phyloP scores from a whole-genome alignment of 2,888 invertebrate genomes.

The Cephus pygmeus region DNA sequence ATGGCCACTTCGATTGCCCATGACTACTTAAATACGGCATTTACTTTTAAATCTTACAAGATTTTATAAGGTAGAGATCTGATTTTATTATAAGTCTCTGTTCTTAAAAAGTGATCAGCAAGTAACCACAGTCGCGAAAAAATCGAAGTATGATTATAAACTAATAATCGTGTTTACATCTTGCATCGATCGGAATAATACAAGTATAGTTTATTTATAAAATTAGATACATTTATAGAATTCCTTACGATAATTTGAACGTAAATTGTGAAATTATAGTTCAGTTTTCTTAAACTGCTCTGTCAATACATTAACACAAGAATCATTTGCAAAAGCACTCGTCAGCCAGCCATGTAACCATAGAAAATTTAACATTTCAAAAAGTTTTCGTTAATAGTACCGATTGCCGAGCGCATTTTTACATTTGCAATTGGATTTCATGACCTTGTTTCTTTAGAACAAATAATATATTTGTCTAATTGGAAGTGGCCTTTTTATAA shows the following conservation, averaged over 20 bases:
- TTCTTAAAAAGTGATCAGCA: neutral
- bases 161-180: neutral
- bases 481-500: neutral
- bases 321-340: neutral
- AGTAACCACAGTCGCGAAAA: neutral
- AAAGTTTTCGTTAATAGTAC: neutral
- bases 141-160: neutral
- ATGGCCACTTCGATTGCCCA: too few relatives aligned
- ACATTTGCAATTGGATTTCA: neutral
- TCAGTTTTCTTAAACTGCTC: slow-evolving; percentile 14
- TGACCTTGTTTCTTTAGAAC: neutral
- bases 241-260: slow-evolving; percentile 20
- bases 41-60: too few relatives aligned
- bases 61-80: neutral
- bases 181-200: neutral
- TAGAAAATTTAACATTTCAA: neutral
- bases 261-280: slow-evolving; percentile 26
- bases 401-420: neutral
- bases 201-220: neutral
- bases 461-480: neutral
- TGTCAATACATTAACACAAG: neutral
- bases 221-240: neutral
- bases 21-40: too few relatives aligned
- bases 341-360: neutral
- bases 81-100: too few relatives aligned